Evolutionary conservation across 2,113 vertebrate species (phyloP).

Genomic region (Chloebia gouldiae): DNA sequence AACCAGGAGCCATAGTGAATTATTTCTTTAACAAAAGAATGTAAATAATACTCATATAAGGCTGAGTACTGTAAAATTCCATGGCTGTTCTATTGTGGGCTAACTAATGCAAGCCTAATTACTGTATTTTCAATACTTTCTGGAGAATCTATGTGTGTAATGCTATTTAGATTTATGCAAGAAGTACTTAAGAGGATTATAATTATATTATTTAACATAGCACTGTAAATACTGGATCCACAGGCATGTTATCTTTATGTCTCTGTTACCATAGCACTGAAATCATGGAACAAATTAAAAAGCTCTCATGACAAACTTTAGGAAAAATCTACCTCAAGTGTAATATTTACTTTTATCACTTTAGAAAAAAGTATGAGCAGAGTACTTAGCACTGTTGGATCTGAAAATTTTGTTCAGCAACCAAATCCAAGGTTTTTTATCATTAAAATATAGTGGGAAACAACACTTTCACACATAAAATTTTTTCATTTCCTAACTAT

Average conservation of each 20-base stretch:
- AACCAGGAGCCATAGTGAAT: neutral
- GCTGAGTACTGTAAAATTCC: neutral
- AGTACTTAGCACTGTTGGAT: neutral
- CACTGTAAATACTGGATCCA: neutral
- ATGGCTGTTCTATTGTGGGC: neutral
- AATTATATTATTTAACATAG: neutral
- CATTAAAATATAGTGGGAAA: neutral
- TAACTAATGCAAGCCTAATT: neutral
- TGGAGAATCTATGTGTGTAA: neutral
- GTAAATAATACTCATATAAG: neutral
- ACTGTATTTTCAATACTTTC: neutral
- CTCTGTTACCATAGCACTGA: neutral
- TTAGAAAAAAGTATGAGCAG: neutral
- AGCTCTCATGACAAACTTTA: neutral
- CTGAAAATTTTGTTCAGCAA: neutral
- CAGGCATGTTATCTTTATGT: neutral
- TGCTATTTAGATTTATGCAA: neutral
- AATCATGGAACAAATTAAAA: neutral
- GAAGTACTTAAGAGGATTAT: neutral
- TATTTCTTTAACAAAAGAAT: neutral
- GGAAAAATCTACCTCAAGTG: neutral
- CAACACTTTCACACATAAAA: neutral
- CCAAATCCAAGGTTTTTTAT: neutral
- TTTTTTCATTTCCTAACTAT: neutral
- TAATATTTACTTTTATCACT: neutral